Evolutionary conservation across 2,797 vertebrate species (phyloP).

Genomic region (Chaetodon trifasciatus): DNA sequence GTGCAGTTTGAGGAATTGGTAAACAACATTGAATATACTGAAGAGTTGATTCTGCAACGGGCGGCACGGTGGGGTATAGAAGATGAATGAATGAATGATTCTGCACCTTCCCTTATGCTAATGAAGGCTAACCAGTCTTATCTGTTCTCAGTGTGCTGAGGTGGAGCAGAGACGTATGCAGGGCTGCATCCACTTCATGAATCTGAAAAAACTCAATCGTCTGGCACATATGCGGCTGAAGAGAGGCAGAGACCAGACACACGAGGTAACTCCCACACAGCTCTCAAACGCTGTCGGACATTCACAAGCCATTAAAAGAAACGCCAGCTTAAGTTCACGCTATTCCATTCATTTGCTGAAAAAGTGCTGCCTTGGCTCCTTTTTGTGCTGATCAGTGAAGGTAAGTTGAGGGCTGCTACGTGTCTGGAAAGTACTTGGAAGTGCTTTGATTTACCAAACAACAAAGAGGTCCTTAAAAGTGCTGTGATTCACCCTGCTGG

Average conservation of each 20-base stretch:
- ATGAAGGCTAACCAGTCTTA: neutral
- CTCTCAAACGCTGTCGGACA: neutral
- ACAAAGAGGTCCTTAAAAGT: too few relatives aligned
- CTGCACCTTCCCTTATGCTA: too few relatives aligned
- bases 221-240: constrained; percentile 97
- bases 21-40: neutral
- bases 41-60: neutral
- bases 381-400: constrained; percentile 51
- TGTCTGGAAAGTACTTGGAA: too few relatives aligned
- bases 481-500: too few relatives aligned
- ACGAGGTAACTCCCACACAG: constrained; percentile 87
- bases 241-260: constrained; percentile 96
- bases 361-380: constrained; percentile 37
- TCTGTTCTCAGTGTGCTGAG: constrained; percentile 86
- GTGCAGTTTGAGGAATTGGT: neutral
- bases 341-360: constrained; percentile 23
- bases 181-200: constrained; percentile 97
- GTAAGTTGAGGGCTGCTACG: constrained; percentile 12
- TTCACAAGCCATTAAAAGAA: constrained; percentile 7
- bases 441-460: too few relatives aligned
- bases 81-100: too few relatives aligned
- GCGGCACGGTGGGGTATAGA: too few relatives aligned
- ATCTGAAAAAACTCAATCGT: constrained; percentile 97
- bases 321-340: neutral
- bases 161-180: constrained; percentile 92